Conservation (phyloP, 2,113 vertebrate genomes). For the Amphiprion ocellaris region DNA sequence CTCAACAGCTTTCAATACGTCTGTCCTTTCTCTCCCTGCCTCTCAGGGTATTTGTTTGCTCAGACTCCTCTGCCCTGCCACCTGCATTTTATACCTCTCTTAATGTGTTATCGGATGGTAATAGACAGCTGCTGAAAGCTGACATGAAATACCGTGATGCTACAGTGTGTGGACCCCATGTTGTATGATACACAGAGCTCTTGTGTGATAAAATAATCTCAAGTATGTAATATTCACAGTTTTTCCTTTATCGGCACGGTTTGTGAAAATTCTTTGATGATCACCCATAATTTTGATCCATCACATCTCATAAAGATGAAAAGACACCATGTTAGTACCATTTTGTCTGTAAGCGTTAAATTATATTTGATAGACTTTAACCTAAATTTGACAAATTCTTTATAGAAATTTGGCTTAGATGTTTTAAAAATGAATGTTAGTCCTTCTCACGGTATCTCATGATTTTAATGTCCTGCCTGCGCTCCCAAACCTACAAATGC, state of each 20-base stretch:
- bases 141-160: conserved; percentile 43
- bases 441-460: no score
- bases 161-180: conserved; percentile 13
- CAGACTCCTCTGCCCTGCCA: conserved; percentile 52
- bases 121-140: conserved; percentile 75
- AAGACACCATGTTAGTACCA: background rate
- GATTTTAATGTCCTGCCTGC: background rate
- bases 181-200: conserved; percentile 10
- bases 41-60: conserved; percentile 70
- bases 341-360: background rate
- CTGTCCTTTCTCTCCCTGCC: conserved; percentile 40
- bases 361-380: background rate
- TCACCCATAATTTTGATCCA: conserved; percentile 1
- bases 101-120: conserved; percentile 47
- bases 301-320: background rate
- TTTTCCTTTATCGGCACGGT: background rate
- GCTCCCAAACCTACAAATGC: background rate
- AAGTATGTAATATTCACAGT: background rate
- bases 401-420: background rate
- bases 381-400: background rate
- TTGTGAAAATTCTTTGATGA: conserved; percentile 6
- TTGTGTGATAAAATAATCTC: background rate
- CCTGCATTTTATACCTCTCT: conserved; percentile 54
- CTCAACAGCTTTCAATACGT: conserved; percentile 72
- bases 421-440: no score